phyloP scores from a whole-genome alignment of 2,797 vertebrate genomes.

The Xiphorhynchus erythropygius region DNA sequence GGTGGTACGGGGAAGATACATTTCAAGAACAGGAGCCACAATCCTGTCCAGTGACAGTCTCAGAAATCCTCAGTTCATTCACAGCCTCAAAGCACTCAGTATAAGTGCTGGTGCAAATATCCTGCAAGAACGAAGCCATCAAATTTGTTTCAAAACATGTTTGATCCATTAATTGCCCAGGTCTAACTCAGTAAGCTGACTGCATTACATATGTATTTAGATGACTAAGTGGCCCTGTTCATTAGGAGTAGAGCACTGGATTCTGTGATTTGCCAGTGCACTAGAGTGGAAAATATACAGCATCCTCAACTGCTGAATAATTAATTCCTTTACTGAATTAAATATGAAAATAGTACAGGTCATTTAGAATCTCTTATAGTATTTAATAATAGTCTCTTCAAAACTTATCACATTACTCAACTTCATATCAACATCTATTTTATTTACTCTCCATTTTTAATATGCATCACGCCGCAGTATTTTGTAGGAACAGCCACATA shows the following conservation, averaged over 20 bases:
- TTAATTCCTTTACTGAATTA: constrained; percentile 40
- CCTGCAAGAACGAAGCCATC: neutral
- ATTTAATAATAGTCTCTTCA: constrained; percentile 5
- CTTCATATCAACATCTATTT: neutral
- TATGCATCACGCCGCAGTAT: neutral
- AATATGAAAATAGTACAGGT: constrained; percentile 36
- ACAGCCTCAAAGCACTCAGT: neutral
- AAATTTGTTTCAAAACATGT: neutral
- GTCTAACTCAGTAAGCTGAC: neutral
- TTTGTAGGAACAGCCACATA: neutral
- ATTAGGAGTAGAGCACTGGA: neutral
- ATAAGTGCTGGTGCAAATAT: neutral
- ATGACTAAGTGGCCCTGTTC: neutral
- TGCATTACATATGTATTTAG: neutral
- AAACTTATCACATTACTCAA: neutral
- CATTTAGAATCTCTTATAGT: neutral
- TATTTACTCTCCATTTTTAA: constrained; percentile 9
- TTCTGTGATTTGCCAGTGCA: neutral
- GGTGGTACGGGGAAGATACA: neutral
- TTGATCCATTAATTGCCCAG: neutral
- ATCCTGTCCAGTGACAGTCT: rapidly evolving
- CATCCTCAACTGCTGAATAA: constrained; percentile 33
- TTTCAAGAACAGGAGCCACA: neutral
- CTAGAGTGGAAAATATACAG: constrained; percentile 7
- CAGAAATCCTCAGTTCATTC: neutral